Evolutionary conservation across 2,888 invertebrate genomes (phyloP), one percentile per base, ranked within the genome.

Genomic region (Lasioglossum lativentre): DNA sequence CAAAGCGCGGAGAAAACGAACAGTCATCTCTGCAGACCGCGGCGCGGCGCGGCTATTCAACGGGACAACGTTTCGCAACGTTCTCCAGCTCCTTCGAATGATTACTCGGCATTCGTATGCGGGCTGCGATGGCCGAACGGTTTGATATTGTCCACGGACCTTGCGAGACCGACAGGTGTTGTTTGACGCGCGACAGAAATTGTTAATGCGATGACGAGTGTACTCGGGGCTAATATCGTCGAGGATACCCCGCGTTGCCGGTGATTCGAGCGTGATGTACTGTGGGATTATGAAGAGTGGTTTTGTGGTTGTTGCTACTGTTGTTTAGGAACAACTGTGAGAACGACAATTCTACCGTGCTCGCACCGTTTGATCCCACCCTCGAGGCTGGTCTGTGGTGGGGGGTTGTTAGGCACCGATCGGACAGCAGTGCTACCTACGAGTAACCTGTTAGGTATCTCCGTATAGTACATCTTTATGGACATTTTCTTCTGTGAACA

Each of bases 1-100:
- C 85, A 84, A 85, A 85, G 75, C 63, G 66, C 52, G 23, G 63
- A 78, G 78, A 78, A 73, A 84, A 78, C 56, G 74, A 30, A 84
- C 45, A 78, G 85, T 85, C 85, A 79, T 79, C 87, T n/a, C 30
- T 23, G 68, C n/a, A 1, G 45, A 47, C 45, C 77, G 70, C 71
- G 78, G 16, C 77, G 70, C 71, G 78, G 16, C 77, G 23, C 14
- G 16, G 75, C 72, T 66, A 71, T 66, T 84, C 72, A 63, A 75
- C 78, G 40, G 76, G 66, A 75, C 59, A 40, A 34, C 47, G 30
- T 70, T 71, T 75, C 47, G 77, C 83, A 68, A 77, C 42, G 76
- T 82, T 73, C 45, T 52, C 47, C 40, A 56, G 27, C 66, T 34
- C 10, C 71, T 19, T 59, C n/a, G 47, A 19, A 45, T n/a, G 63